Conservation (phyloP, 2,888 invertebrate genomes). For the Amorpha juglandis region DNA sequence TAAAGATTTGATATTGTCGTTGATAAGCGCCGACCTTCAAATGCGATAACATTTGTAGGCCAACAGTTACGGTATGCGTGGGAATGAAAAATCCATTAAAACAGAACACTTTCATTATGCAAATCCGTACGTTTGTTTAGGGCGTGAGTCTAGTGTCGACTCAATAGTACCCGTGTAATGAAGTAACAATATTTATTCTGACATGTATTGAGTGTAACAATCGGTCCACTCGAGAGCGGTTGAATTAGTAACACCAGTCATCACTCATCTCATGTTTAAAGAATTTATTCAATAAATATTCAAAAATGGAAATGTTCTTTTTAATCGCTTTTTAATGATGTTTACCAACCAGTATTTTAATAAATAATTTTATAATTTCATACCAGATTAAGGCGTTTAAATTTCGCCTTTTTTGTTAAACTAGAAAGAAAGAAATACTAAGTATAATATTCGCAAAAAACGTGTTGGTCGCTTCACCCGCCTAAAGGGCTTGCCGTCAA, state of each 20-base stretch:
- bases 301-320: slow-evolving; percentile 14
- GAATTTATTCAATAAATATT: slow-evolving; percentile 43
- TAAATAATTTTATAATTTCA: background rate
- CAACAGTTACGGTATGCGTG: slow-evolving; percentile 30
- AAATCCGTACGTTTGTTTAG: slow-evolving; percentile 45
- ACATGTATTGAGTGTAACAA: slow-evolving; percentile 59
- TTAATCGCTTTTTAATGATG: background rate
- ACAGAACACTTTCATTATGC: slow-evolving; percentile 61
- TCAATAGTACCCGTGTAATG: slow-evolving; percentile 49
- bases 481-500: too few species aligned
- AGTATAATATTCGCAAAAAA: too few species aligned
- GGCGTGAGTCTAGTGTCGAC: slow-evolving; percentile 45
- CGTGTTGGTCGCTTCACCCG: too few species aligned
- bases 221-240: slow-evolving; percentile 66
- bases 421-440: too few species aligned
- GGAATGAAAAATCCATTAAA: slow-evolving; percentile 33
- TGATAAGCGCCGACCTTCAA: slow-evolving; percentile 47
- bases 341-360: background rate
- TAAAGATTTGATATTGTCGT: background rate
- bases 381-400: background rate
- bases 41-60: slow-evolving; percentile 52
- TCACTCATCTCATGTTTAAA: slow-evolving; percentile 68
- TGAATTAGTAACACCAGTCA: slow-evolving; percentile 71
- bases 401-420: background rate
- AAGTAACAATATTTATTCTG: slow-evolving; percentile 68